Evolutionary conservation across 1,140 invertebrate genomes (phyloP).

Genomic region (Thrips palmi): DNA sequence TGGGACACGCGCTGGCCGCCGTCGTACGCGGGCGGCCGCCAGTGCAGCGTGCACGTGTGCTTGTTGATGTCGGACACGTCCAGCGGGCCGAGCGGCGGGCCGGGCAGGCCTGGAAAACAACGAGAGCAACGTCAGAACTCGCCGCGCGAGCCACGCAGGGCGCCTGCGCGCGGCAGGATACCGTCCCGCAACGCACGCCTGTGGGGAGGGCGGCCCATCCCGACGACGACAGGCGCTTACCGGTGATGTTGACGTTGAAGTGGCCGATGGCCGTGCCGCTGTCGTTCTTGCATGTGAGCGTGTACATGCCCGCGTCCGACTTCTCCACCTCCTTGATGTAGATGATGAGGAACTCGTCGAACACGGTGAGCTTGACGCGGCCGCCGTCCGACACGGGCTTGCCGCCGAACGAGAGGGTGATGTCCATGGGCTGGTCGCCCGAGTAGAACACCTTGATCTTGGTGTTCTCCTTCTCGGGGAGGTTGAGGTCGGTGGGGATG

Average conservation of each 20-base stretch:
- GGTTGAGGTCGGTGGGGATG: conserved; percentile 71
- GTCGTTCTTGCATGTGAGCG: conserved; percentile 75
- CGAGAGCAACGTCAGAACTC: too few species aligned
- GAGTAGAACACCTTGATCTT: conserved; percentile 87
- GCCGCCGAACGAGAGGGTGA: conserved; percentile 69
- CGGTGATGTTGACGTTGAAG: conserved; percentile 77
- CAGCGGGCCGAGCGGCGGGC: conserved; percentile 81
- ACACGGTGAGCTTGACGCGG: conserved; percentile 72
- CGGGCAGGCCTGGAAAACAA: conserved; percentile 55
- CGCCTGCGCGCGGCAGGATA: too few species aligned
- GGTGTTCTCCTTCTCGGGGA: conserved; percentile 86
- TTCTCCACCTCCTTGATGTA: conserved; percentile 76
- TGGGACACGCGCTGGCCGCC: conserved; percentile 78
- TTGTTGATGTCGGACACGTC: conserved; percentile 75
- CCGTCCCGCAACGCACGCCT: too few species aligned
- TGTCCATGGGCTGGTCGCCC: conserved; percentile 81
- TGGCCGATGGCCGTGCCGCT: conserved; percentile 68
- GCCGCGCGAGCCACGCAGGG: too few species aligned
- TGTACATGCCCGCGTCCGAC: conserved; percentile 69
- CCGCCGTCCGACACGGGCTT: conserved; percentile 44
- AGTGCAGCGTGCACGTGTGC: conserved; percentile 69
- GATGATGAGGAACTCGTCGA: conserved; percentile 91
- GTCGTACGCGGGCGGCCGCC: conserved; percentile 83
- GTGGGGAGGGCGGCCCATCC: too few species aligned
- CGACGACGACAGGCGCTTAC: conserved; percentile 23